Conservation (phyloP, 2,888 invertebrate species). For the Venusia cambrica region DNA sequence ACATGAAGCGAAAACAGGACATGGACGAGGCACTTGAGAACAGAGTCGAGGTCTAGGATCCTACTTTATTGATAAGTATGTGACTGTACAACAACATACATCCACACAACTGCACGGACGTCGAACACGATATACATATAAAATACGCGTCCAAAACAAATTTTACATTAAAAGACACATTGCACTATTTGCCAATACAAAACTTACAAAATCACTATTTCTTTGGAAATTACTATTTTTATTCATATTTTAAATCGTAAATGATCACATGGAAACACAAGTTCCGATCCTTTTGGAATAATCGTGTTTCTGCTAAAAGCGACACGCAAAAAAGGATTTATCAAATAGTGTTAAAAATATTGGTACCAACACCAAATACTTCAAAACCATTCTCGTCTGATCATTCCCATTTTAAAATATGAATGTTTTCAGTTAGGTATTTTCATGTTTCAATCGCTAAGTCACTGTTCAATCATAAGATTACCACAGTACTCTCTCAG, state of each 20-base stretch:
- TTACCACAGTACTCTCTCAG: constrained; percentile 47
- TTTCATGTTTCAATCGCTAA: constrained; percentile 53
- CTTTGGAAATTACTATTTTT: constrained; percentile 74
- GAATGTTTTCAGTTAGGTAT: too few relatives aligned
- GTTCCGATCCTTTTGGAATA: too few relatives aligned
- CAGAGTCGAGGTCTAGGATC: constrained; percentile 51
- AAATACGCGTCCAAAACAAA: constrained; percentile 47
- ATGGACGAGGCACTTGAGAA: constrained; percentile 73
- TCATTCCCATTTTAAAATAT: too few relatives aligned
- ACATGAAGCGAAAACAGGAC: constrained; percentile 62
- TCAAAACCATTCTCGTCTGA: too few relatives aligned
- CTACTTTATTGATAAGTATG: constrained; percentile 46
- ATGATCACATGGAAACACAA: too few relatives aligned
- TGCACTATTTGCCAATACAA: constrained; percentile 59
- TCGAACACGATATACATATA: constrained; percentile 65
- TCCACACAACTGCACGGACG: constrained; percentile 42
- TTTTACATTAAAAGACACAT: constrained; percentile 56
- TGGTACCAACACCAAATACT: too few relatives aligned
- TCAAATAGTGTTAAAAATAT: too few relatives aligned
- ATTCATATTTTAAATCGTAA: too few relatives aligned
- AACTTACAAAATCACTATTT: constrained; percentile 58
- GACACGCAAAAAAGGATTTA: too few relatives aligned
- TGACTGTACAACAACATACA: constrained; percentile 56
- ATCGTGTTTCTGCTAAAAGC: too few relatives aligned
- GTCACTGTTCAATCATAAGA: constrained; percentile 43